Evolutionary conservation across 1,140 invertebrate species (phyloP).

Genomic region (Limonius californicus): DNA sequence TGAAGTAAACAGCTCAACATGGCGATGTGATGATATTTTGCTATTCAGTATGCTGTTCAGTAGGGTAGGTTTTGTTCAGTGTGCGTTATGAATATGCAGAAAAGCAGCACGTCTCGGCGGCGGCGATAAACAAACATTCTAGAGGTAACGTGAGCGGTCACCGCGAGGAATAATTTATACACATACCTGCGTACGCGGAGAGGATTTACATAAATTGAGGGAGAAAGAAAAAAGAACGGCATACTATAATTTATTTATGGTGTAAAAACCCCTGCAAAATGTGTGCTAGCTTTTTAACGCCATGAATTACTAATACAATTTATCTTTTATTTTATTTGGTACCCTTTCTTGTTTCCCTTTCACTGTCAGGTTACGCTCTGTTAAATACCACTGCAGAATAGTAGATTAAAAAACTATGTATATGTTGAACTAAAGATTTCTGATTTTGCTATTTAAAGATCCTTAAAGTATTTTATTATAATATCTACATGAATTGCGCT

Average conservation of each 20-base stretch:
- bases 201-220: conserved; percentile 23
- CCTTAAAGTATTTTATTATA: too few relatives aligned
- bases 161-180: conserved; percentile 25
- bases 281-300: conserved; percentile 19
- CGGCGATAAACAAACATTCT: conserved; percentile 24
- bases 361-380: too few relatives aligned
- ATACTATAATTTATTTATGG: conserved; percentile 20
- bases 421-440: too few relatives aligned
- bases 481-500: too few relatives aligned
- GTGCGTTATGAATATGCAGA: conserved; percentile 23
- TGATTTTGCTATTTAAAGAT: too few relatives aligned
- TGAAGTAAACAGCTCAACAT: too few relatives aligned
- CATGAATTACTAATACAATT: not conserved
- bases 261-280: conserved; percentile 19
- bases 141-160: conserved; percentile 22
- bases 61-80: not conserved
- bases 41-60: too few relatives aligned
- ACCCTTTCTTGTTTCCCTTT: too few relatives aligned
- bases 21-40: too few relatives aligned
- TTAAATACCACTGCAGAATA: too few relatives aligned
- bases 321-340: too few relatives aligned
- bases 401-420: too few relatives aligned
- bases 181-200: conserved; percentile 24
- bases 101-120: conserved; percentile 21
- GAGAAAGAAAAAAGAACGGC: conserved; percentile 15